A percentile compares a stretch with the other conserved stretches of the same genome.
phyloP scores from a whole-genome alignment of 2,113 vertebrate genomes.

The Picathartes gymnocephalus region DNA sequence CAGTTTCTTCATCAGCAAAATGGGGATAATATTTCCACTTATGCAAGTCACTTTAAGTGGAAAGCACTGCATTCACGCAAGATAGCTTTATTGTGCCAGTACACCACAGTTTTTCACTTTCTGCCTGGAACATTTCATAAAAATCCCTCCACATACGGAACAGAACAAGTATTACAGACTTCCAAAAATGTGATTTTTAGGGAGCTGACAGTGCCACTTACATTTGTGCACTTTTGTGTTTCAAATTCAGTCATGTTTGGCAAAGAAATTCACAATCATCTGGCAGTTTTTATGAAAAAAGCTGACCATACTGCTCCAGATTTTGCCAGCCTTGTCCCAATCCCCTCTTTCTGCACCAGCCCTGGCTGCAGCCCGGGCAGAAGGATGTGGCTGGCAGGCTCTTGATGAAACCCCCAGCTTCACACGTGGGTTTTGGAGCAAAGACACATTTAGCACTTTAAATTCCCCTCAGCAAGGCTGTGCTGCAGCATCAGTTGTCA shows the following conservation, averaged over 20 bases:
- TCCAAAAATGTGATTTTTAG: slow-evolving; percentile 51
- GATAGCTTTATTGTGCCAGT: slow-evolving; percentile 18
- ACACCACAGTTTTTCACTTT: slow-evolving; percentile 29
- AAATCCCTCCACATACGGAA: slow-evolving; percentile 56
- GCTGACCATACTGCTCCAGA: not conserved
- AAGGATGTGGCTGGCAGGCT: not conserved
- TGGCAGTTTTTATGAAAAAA: not conserved
- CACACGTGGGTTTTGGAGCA: not conserved
- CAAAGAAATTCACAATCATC: slow-evolving; percentile 15
- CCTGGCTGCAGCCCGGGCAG: not conserved
- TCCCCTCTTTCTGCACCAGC: not conserved
- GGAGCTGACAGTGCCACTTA: slow-evolving; percentile 39
- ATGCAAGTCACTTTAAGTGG: slow-evolving; percentile 47
- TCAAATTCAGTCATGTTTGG: slow-evolving; percentile 32
- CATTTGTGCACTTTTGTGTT: not conserved
- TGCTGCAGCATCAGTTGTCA: not conserved
- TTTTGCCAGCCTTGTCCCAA: not conserved
- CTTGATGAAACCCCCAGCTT: not conserved
- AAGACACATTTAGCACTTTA: not conserved
- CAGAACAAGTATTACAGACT: slow-evolving; percentile 29
- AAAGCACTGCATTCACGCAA: slow-evolving; percentile 26
- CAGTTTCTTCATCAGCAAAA: slow-evolving; percentile 53
- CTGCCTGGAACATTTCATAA: slow-evolving; percentile 50
- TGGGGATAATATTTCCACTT: slow-evolving; percentile 52
- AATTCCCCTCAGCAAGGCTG: not conserved